phyloP scores from a whole-genome alignment of 2,888 invertebrate species.

The Tolmerus cingulatus region DNA sequence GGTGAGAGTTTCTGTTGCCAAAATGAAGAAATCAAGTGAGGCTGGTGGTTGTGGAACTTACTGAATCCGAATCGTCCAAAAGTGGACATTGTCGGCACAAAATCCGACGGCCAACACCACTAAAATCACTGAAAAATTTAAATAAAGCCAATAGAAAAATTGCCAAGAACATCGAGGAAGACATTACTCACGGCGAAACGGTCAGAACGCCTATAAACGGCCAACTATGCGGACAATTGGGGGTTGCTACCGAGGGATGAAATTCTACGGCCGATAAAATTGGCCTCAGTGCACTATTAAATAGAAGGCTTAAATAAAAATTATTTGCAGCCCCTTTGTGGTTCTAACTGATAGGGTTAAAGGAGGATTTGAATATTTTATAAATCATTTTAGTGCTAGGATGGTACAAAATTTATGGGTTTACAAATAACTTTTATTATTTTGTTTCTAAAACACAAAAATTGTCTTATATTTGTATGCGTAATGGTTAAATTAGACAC shows the following conservation, averaged over 20 bases:
- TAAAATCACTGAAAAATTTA: conserved; percentile 14
- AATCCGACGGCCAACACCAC: background rate
- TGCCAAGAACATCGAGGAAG: conserved; percentile 29
- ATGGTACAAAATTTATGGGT: background rate
- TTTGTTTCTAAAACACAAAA: no score
- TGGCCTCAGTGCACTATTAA: background rate
- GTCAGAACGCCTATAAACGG: background rate
- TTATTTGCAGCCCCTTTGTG: conserved; percentile 22
- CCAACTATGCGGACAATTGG: background rate
- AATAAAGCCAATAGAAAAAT: conserved; percentile 26
- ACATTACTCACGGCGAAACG: background rate
- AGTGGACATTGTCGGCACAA: conserved; percentile 9
- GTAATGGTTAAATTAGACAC: no score
- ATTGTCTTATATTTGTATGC: no score
- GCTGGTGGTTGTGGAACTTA: background rate
- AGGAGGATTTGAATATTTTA: background rate
- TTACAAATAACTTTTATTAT: background rate
- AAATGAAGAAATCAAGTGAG: conserved; percentile 18
- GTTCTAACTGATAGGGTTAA: background rate
- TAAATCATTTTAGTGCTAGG: background rate
- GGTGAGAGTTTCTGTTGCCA: conserved; percentile 18
- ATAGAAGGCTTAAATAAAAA: conserved; percentile 31
- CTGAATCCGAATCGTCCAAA: background rate
- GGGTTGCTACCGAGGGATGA: background rate
- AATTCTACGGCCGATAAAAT: conserved; percentile 4